Percentiles rank a stretch among this genome's conserved stretches.
These are phyloP conservation scores for Teleiodes luculella DNA, from an alignment of 2,888 invertebrate genomes.

Conservation along the genomic window DNA sequence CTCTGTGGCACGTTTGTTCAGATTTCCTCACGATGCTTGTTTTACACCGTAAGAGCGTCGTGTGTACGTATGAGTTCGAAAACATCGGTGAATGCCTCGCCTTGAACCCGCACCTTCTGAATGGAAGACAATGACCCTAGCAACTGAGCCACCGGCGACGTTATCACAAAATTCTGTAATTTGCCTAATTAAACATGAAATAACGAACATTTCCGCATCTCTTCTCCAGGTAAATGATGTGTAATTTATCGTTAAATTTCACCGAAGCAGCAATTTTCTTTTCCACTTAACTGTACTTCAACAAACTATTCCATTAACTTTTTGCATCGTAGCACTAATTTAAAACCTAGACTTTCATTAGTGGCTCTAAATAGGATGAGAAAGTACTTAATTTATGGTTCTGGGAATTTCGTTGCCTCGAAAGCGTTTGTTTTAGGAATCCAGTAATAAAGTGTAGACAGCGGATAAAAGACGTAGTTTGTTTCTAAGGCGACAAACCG, in stretches of 20 bases:
- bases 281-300: neutral
- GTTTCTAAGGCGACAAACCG: too few species aligned
- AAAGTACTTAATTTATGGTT: conserved; percentile 43
- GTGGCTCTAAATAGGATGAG: conserved; percentile 18
- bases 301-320: conserved; percentile 2
- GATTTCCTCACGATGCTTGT: too few species aligned
- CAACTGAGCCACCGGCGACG: too few species aligned
- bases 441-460: neutral
- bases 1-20: too few species aligned
- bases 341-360: conserved; percentile 12
- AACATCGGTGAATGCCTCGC: too few species aligned
- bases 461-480: neutral
- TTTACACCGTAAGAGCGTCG: too few species aligned
- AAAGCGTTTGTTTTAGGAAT: neutral
- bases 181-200: neutral
- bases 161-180: neutral
- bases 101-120: too few species aligned
- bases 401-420: conserved; percentile 36
- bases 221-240: neutral
- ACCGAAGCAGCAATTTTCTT: neutral
- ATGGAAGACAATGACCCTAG: too few species aligned
- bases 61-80: too few species aligned
- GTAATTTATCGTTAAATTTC: neutral
- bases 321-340: conserved; percentile 4
- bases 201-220: neutral